Conservation (phyloP, 2,797 vertebrate species). For the Rhyacichthys aspro region DNA sequence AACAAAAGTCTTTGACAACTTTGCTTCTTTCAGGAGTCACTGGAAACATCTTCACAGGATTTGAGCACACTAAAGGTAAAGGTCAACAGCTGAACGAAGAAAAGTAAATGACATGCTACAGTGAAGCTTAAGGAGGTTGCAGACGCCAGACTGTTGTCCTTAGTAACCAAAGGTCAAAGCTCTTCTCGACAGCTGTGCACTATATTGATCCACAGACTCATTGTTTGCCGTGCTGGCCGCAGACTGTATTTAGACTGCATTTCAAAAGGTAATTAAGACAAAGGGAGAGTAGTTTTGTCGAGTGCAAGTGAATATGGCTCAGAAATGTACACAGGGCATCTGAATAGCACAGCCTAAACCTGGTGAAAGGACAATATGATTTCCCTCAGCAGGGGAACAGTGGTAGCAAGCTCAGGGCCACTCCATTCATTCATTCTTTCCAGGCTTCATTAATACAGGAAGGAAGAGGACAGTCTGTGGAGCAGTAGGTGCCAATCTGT, state of each 20-base stretch:
- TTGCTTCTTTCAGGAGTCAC: not conserved
- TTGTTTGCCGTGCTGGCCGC: constrained; percentile 29
- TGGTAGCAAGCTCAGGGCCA: constrained; percentile 38
- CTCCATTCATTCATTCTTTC: constrained; percentile 62
- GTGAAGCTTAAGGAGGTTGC: constrained; percentile 34
- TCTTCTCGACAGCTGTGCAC: constrained; percentile 44
- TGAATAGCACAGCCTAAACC: constrained; percentile 10
- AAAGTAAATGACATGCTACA: constrained; percentile 29
- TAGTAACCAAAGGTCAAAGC: constrained; percentile 64
- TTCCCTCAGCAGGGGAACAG: constrained; percentile 31
- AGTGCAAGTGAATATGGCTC: not conserved
- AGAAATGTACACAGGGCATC: not conserved
- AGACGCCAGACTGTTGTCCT: constrained; percentile 53
- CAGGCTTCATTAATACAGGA: constrained; percentile 68
- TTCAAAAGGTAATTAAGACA: constrained; percentile 33
- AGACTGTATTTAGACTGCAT: constrained; percentile 27
- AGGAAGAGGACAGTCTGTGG: constrained; percentile 72
- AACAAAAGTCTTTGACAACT: constrained; percentile 6
- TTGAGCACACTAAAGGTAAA: constrained; percentile 42
- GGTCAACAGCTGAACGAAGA: constrained; percentile 44
- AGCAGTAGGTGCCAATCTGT: constrained; percentile 78
- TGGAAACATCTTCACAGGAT: constrained; percentile 21
- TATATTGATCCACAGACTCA: constrained; percentile 52
- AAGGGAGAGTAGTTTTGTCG: not conserved
- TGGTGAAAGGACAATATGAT: constrained; percentile 23